These are phyloP conservation scores for Tortricodes alternella DNA, from an alignment of 2,888 invertebrate species.

Conservation along the genomic window DNA sequence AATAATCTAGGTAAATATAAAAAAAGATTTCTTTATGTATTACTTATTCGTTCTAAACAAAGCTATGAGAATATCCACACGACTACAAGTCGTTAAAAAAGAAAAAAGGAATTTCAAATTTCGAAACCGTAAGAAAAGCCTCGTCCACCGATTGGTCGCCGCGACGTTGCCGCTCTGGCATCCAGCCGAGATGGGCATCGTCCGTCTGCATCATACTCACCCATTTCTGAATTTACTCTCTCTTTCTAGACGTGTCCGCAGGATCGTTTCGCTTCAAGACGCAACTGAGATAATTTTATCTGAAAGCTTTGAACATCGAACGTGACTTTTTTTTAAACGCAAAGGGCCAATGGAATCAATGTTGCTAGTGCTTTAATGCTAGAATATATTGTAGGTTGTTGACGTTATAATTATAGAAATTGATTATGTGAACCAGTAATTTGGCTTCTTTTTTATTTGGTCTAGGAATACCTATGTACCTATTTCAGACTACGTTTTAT, in stretches of 20 bases:
- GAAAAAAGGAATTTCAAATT: slow-evolving; percentile 51
- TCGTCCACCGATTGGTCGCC: slow-evolving; percentile 74
- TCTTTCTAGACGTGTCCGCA: slow-evolving; percentile 65
- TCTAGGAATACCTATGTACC: no score
- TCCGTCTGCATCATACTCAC: slow-evolving; percentile 46
- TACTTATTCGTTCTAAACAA: no score
- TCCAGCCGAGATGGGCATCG: slow-evolving; percentile 67
- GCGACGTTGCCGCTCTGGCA: slow-evolving; percentile 76
- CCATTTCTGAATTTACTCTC: slow-evolving; percentile 41
- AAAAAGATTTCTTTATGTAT: no score
- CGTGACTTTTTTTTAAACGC: slow-evolving; percentile 63
- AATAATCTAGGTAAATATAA: no score
- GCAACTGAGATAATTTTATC: slow-evolving; percentile 79
- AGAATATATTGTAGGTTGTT: slow-evolving; percentile 21
- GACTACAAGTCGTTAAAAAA: slow-evolving; percentile 45
- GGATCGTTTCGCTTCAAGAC: slow-evolving; percentile 80
- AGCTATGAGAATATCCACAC: slow-evolving; percentile 37
- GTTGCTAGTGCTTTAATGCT: slow-evolving; percentile 41
- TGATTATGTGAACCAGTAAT: neutral
- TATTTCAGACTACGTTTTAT: neutral
- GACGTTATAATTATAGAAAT: neutral
- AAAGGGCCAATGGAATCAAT: slow-evolving; percentile 56
- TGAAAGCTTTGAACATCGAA: slow-evolving; percentile 74
- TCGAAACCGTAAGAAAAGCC: slow-evolving; percentile 62
- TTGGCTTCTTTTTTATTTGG: no score